Conservation (phyloP, 2,797 vertebrate species). For the Sebastes vulpes region DNA sequence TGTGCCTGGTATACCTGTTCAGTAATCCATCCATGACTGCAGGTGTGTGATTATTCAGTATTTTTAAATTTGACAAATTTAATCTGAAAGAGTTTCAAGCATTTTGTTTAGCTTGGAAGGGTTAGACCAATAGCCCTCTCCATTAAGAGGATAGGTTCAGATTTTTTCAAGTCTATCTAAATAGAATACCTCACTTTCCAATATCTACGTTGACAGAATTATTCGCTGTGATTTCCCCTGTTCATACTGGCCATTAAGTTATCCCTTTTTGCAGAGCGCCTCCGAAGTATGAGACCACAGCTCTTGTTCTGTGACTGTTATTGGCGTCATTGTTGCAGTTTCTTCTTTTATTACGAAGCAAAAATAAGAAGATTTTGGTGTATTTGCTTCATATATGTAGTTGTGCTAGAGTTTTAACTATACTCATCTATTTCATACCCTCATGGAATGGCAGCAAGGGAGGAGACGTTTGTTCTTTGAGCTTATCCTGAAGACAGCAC, state of each 20-base stretch:
- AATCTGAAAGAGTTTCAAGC: neutral
- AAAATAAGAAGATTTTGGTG: neutral
- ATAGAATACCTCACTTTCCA: neutral
- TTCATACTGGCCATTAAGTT: neutral
- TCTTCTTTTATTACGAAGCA: neutral
- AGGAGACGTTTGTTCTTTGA: constrained; percentile 9
- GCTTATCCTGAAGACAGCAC: constrained; percentile 6
- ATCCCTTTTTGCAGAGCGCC: neutral
- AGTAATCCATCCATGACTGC: no score
- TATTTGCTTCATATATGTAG: neutral
- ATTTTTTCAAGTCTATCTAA: neutral
- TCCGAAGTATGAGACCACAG: neutral
- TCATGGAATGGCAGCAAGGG: neutral
- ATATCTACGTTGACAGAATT: neutral
- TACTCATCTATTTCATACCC: neutral
- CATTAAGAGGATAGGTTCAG: neutral
- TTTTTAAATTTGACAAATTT: neutral
- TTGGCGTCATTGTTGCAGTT: neutral
- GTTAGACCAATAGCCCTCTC: neutral
- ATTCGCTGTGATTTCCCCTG: neutral
- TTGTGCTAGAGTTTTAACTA: neutral
- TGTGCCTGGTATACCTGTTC: no score
- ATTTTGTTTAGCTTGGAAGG: neutral
- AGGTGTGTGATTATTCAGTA: neutral
- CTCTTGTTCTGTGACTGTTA: neutral